Evolutionary conservation across 2,888 invertebrate genomes (phyloP).

Genomic region (Lordiphosa andalusiaca): DNA sequence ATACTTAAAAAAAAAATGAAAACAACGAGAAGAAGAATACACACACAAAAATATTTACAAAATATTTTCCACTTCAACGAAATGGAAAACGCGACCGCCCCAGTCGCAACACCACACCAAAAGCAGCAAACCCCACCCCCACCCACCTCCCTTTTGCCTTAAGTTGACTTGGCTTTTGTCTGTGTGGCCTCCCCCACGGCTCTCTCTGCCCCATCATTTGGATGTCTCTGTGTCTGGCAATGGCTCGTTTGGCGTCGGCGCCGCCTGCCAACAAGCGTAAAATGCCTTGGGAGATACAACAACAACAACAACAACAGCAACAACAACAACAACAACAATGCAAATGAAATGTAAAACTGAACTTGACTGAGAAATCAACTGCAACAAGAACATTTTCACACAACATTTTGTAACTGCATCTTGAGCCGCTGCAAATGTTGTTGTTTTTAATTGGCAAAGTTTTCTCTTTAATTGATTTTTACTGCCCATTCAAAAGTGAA

Average conservation of each 20-base stretch:
- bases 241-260: constrained; percentile 67
- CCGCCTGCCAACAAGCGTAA: constrained; percentile 63
- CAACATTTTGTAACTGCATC: constrained; percentile 17
- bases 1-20: constrained; percentile 25
- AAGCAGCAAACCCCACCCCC: not conserved
- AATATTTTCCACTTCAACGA: constrained; percentile 76
- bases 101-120: constrained; percentile 37
- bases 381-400: constrained; percentile 36
- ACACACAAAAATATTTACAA: constrained; percentile 73
- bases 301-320: constrained; percentile 25
- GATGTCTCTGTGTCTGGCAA: constrained; percentile 40
- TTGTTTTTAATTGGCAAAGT: constrained; percentile 7
- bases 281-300: constrained; percentile 57
- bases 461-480: constrained; percentile 11
- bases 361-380: constrained; percentile 76
- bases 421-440: not conserved
- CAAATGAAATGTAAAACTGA: constrained; percentile 75
- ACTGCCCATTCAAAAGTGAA: constrained; percentile 1
- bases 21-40: constrained; percentile 25
- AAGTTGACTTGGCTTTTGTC: constrained; percentile 71
- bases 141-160: constrained; percentile 8
- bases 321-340: constrained; percentile 41
- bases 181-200: constrained; percentile 23
- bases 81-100: constrained; percentile 74
- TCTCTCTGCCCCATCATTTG: constrained; percentile 7